phyloP scores from a whole-genome alignment of 2,113 vertebrate species.

The Triplophysa rosa region DNA sequence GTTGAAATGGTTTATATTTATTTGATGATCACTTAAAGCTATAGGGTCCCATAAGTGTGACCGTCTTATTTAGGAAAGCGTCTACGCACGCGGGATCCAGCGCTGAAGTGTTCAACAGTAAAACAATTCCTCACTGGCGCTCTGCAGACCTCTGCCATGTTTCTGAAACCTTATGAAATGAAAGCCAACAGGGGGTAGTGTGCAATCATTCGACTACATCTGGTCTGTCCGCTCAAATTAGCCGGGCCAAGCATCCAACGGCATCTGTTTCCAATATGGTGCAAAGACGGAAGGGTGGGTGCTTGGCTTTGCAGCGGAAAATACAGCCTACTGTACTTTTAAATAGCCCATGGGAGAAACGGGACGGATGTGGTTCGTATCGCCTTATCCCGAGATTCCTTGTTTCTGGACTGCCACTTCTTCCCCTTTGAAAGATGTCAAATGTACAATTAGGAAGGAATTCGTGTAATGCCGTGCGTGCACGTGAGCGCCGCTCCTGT shows the following conservation, averaged over 20 bases:
- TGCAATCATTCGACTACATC: slow-evolving; percentile 75
- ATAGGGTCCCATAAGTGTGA: slow-evolving; percentile 25
- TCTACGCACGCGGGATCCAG: slow-evolving; percentile 23
- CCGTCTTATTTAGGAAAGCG: slow-evolving; percentile 41
- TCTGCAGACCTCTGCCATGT: slow-evolving; percentile 56
- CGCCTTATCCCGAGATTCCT: slow-evolving; percentile 73
- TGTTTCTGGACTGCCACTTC: slow-evolving; percentile 76
- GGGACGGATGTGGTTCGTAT: slow-evolving; percentile 76
- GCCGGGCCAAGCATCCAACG: slow-evolving; percentile 76
- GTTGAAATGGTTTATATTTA: neutral
- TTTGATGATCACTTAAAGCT: neutral
- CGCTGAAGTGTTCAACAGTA: slow-evolving; percentile 36
- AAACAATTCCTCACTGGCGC: slow-evolving; percentile 56
- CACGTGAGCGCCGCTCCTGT: slow-evolving; percentile 48
- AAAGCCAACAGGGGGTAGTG: slow-evolving; percentile 79
- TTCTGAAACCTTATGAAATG: slow-evolving; percentile 70
- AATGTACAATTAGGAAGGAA: slow-evolving; percentile 82
- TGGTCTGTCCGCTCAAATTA: slow-evolving; percentile 81
- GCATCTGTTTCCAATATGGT: slow-evolving; percentile 85
- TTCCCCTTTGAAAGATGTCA: slow-evolving; percentile 73
- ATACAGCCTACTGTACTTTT: slow-evolving; percentile 82
- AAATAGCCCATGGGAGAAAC: slow-evolving; percentile 79
- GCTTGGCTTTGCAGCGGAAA: slow-evolving; percentile 77
- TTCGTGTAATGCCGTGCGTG: slow-evolving; percentile 72
- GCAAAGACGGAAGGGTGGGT: slow-evolving; percentile 80